Base-by-base conservation (phyloP, 53 echinoderm and acorn worm genomes). In the Arbacia lixula region DNA sequence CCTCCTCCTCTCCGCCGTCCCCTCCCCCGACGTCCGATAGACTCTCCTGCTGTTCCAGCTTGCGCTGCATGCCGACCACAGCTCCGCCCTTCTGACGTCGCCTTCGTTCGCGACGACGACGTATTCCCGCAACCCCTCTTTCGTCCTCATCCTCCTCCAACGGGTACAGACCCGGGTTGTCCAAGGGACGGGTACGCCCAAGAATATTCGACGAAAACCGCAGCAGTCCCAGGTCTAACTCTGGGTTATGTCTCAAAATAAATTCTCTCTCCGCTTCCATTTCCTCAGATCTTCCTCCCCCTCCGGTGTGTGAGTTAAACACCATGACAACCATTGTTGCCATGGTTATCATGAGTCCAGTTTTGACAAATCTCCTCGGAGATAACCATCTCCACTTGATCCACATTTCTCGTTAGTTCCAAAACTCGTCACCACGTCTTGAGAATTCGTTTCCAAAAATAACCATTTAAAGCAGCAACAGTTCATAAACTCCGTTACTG, bases 11-110 rank as follows among this genome's bases (percentile, higher is more conserved):
- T 12, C 71, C 71, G 1, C 41, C 71, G 43, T 71, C 71, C 16
- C 71, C 71, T 6, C 71, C 71, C 71, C 29, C 28, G 33, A 17
- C 31, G 53, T 75, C 52, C 54, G 75, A 54, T 34, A 54, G 53
- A 35, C 75, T 75, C 53, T 75, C 75, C 54, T 75, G 75, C 36
- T 75, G 75, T 35, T 75, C 75, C 10, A 75, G 36, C 14, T 75
- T 75, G 2, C 75, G 53, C 21, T 75, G 75, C 75, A 75, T 75
- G 53, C 75, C 75, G 52, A 75, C 31, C 34, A 75, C 75, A 3
- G 33, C 34, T 2, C 53, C 50, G 0, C 43, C 71, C n/a, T n/a
- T n/a, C n/a, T n/a, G n/a, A n/a, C n/a, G n/a, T n/a, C n/a, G n/a
- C n/a, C n/a, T n/a, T n/a, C n/a, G n/a, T n/a, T n/a, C n/a, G n/a